Evolutionary conservation across 23 tunicate genomes (phyloP).

Genomic region (Trididemnum miniatum): DNA sequence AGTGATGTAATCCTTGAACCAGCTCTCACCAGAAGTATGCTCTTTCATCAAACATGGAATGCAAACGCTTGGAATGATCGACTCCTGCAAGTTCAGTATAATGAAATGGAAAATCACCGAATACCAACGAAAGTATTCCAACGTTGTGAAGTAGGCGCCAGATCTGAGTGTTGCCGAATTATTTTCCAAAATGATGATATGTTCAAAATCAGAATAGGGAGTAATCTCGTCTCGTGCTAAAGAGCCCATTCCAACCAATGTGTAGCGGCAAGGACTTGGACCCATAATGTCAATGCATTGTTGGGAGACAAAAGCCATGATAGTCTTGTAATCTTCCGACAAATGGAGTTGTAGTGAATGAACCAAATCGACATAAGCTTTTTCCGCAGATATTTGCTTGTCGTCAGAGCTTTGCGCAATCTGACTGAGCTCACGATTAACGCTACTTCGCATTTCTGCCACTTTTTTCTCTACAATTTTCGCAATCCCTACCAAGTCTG

Average conservation of each 20-base stretch:
- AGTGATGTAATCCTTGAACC: conserved; percentile 49
- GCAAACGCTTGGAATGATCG: conserved; percentile 37
- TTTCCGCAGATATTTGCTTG: not conserved
- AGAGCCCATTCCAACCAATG: conserved; percentile 45
- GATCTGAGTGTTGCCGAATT: not conserved
- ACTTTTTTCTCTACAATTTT: too few species aligned
- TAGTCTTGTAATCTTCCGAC: too few species aligned
- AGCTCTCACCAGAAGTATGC: not conserved
- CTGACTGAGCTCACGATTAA: too few species aligned
- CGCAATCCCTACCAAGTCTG: too few species aligned
- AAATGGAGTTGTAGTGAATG: too few species aligned
- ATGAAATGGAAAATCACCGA: conserved; percentile 47
- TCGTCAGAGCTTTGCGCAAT: too few species aligned
- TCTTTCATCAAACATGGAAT: conserved; percentile 4
- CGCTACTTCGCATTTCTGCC: too few species aligned
- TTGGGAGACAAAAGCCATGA: too few species aligned
- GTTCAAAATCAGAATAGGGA: conserved; percentile 65
- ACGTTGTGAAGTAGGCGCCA: too few species aligned
- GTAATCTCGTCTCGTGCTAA: conserved; percentile 47
- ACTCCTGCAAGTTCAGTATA: conserved; percentile 38
- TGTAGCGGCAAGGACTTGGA: conserved; percentile 22
- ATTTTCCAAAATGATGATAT: conserved; percentile 40
- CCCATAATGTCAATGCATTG: too few species aligned
- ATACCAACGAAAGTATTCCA: conserved; percentile 58
- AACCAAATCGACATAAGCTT: conserved; percentile 2